Evolutionary conservation across 2,888 invertebrate species (phyloP), one percentile per base, ranked within the genome.

Genomic region (Eupithecia abbreviata): DNA sequence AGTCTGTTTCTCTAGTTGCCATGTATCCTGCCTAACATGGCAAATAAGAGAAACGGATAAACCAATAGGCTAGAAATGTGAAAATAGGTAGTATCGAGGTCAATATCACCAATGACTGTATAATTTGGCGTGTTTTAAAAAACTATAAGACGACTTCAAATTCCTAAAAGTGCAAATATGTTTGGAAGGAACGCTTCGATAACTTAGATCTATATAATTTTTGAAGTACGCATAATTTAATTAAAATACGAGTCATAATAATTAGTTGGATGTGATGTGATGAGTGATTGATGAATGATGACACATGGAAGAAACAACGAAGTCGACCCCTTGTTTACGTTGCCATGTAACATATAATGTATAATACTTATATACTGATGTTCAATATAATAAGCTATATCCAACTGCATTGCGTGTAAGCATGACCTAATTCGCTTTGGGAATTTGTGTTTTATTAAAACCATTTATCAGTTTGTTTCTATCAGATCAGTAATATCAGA

Each of bases 11-110:
- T 30, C 30, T 30, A 30, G 30, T 30, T 30, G 30, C 30, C 30
- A 30, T 30, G 30, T 30, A 30, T 30, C 30, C 30, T 30, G 1
- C 30, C 30, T 30, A 30, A 41, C 15, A 65, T 41, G 15, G 4
- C 0, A 66, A 10, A 42, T 6, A 15, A 30, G 30, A 30, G 55
- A 66, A 42, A 66, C 66, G 2, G 5, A 72, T 68, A 45, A 67
- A 71, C 5, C 58, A 68, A 51, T 66, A 75, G 51, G 45, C 67
- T 10, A 71, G 45, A 75, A 71, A 71, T 43, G 13, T 67, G 55
- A 45, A 51, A 55, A 71, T 55, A 15, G 55, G 3, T 13, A 72
- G 1, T 30, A n/a, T 66, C 5, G 66, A 71, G 30, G 66, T n/a
- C 43, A 71, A 62, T 66, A 66, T 51, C 71, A 5, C 55, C 51